Evolutionary conservation across 2,113 vertebrate genomes (phyloP).

Genomic region (Sinocyclocheilus maitianheensis): DNA sequence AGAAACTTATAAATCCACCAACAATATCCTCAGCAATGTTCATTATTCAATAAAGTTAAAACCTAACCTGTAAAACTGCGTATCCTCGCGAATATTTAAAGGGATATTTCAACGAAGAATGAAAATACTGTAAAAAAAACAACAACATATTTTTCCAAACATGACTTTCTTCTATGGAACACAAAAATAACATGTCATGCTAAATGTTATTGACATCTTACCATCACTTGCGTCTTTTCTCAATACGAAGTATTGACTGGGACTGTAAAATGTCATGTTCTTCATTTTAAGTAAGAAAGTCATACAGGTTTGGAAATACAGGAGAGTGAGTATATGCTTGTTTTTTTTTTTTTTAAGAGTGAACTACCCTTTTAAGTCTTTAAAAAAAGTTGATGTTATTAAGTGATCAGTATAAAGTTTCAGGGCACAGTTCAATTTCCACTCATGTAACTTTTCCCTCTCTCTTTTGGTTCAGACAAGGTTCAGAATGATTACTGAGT

Average conservation of each 20-base stretch:
- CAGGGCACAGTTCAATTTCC: not conserved
- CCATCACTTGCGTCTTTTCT: not conserved
- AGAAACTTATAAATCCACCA: not conserved
- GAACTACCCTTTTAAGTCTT: not conserved
- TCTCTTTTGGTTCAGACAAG: slow-evolving; percentile 44
- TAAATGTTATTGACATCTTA: not conserved
- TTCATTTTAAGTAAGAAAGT: not conserved
- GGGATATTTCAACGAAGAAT: not conserved
- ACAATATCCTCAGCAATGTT: not conserved
- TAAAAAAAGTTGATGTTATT: not conserved
- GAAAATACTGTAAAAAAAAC: not conserved
- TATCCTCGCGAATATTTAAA: not conserved
- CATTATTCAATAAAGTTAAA: not conserved
- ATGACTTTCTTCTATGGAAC: not conserved
- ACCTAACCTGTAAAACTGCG: not conserved
- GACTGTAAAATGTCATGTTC: not conserved
- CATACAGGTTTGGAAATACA: not conserved
- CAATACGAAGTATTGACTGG: not conserved
- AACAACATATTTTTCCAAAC: not conserved
- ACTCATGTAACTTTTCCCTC: slow-evolving; percentile 2
- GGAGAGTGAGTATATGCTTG: not conserved
- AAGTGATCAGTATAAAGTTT: not conserved
- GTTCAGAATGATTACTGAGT: slow-evolving; percentile 45
- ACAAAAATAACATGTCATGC: no score
- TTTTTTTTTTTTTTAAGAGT: not conserved